phyloP scores from a whole-genome alignment of 2,888 invertebrate genomes.

The Philereme vetulata region DNA sequence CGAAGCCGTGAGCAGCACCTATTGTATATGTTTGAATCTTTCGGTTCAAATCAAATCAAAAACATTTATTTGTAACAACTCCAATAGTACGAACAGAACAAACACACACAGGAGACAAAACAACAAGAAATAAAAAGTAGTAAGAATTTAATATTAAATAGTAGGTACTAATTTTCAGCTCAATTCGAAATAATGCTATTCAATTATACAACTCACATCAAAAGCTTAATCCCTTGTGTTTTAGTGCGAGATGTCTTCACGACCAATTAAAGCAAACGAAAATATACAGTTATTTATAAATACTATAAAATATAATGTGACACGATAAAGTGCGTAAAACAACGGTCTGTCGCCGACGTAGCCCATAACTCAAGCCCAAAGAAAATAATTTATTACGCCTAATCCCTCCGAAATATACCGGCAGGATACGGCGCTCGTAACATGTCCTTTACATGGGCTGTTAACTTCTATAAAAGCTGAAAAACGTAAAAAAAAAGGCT shows the following conservation, averaged over 20 bases:
- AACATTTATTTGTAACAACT: too few species aligned
- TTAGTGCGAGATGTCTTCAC: background rate
- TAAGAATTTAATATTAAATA: too few species aligned
- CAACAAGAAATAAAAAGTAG: too few species aligned
- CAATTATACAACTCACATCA: too few species aligned
- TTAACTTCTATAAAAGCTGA: slow-evolving; percentile 60
- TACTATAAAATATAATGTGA: slow-evolving; percentile 56
- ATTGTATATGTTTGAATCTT: too few species aligned
- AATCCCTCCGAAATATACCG: slow-evolving; percentile 64
- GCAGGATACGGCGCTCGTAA: slow-evolving; percentile 62
- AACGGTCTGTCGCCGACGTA: slow-evolving; percentile 65
- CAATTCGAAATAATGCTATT: too few species aligned
- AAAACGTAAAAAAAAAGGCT: slow-evolving; percentile 34
- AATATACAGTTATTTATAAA: slow-evolving; percentile 44
- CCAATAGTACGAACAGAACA: too few species aligned
- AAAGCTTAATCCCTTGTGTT: too few species aligned
- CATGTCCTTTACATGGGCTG: slow-evolving; percentile 57
- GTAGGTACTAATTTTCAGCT: too few species aligned
- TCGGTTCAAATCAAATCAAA: too few species aligned
- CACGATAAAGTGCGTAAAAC: slow-evolving; percentile 64
- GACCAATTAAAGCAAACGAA: slow-evolving; percentile 20
- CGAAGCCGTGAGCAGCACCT: too few species aligned
- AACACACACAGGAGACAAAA: too few species aligned
- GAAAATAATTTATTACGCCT: slow-evolving; percentile 75
- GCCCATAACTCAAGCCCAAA: slow-evolving; percentile 65